These are phyloP conservation scores for Pelodiscus sinensis DNA, from an alignment of 2,113 vertebrate genomes.

Conservation along the genomic window DNA sequence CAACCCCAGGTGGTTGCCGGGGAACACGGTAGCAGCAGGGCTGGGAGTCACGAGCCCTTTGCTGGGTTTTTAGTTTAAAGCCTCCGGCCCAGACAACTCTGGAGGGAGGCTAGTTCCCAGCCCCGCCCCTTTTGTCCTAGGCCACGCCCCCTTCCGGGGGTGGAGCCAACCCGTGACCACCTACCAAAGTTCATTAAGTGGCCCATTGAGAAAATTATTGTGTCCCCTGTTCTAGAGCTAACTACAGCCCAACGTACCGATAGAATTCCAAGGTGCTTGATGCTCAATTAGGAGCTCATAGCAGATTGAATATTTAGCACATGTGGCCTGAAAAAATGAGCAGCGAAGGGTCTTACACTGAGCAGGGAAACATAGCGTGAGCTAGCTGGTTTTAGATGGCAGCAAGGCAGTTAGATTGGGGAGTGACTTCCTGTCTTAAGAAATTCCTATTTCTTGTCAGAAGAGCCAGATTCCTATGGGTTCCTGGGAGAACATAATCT, in stretches of 20 bases:
- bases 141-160: too few relatives aligned
- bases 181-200: too few relatives aligned
- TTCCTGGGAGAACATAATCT: neutral
- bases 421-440: neutral
- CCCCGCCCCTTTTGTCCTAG: too few relatives aligned
- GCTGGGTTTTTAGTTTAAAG: too few relatives aligned
- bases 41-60: too few relatives aligned
- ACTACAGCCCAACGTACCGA: neutral
- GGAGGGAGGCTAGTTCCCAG: too few relatives aligned
- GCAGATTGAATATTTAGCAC: neutral
- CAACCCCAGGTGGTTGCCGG: too few relatives aligned
- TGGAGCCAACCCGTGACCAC: too few relatives aligned
- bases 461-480: neutral
- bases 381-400: neutral
- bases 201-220: too few relatives aligned
- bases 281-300: neutral
- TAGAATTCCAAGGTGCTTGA: neutral
- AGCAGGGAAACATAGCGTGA: neutral
- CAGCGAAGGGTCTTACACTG: neutral
- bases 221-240: neutral
- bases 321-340: neutral
- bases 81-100: too few relatives aligned
- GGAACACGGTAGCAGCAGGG: too few relatives aligned
- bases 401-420: neutral
- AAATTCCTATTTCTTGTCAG: neutral